Percentiles rank a stretch among this genome's conserved stretches.
Conservation (phyloP, 1,140 invertebrate species). For the Scaptomyza montana region DNA sequence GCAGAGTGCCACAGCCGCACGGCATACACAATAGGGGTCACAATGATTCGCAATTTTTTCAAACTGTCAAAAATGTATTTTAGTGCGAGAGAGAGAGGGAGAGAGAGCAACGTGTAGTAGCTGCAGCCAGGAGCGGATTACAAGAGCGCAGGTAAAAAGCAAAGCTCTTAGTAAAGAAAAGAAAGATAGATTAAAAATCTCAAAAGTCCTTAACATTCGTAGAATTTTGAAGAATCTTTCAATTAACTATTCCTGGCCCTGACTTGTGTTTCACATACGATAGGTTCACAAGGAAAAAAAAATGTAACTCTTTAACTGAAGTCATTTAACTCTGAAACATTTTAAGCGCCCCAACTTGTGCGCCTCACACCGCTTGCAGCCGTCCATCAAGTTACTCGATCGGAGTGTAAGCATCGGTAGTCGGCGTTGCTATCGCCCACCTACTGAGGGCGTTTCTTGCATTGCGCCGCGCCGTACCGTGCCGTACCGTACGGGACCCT, state of each 20-base stretch:
- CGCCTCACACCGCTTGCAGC: neutral
- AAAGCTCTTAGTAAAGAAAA: too few species aligned
- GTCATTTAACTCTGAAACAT: neutral
- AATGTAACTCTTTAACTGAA: too few species aligned
- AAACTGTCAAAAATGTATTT: constrained; percentile 83
- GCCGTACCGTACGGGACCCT: neutral
- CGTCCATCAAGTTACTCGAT: constrained; percentile 37
- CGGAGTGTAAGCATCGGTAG: constrained; percentile 61
- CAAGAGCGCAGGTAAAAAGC: neutral
- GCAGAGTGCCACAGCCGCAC: constrained; percentile 30
- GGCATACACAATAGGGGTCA: constrained; percentile 78
- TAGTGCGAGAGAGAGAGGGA: constrained; percentile 66
- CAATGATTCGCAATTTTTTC: constrained; percentile 83
- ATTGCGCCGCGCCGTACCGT: constrained; percentile 24
- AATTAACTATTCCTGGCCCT: too few species aligned
- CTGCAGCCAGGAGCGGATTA: constrained; percentile 44
- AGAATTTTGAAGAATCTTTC: too few species aligned
- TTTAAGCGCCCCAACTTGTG: constrained; percentile 19
- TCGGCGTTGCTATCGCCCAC: constrained; percentile 60
- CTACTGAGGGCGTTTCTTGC: constrained; percentile 75
- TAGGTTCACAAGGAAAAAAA: too few species aligned
- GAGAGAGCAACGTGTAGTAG: constrained; percentile 43
- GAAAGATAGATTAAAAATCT: too few species aligned
- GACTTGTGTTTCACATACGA: too few species aligned
- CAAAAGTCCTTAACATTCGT: too few species aligned